Evolutionary conservation across 2,797 vertebrate species (phyloP), one percentile per base, ranked within the genome.

Genomic region (Oreochromis mossambicus): DNA sequence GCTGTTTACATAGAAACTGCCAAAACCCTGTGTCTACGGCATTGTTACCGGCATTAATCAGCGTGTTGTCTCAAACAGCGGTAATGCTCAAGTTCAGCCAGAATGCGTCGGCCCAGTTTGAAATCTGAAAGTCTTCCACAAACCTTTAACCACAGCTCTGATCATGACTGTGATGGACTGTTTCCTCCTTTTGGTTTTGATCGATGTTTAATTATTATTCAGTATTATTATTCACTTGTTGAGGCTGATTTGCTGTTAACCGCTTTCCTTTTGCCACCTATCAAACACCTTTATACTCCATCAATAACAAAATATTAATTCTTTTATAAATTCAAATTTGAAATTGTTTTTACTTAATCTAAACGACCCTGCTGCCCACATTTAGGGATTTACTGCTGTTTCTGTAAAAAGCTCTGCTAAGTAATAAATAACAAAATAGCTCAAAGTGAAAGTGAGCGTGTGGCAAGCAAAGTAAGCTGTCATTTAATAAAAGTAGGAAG

Each of bases 1-100:
- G 14, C 80, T 81, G 87, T 87, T 85, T 50, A 83, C 86, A 88
- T 90, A 87, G 90, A 84, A 87, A 88, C 87, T 79, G 85, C 83
- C 86, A 75, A 68, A 86, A 29, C 87, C 54, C 68, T 54, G 36
- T 41, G 43, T 80, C 38, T 21, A n/a, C 21, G 21, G 48, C 80
- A 79, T 79, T 43, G 29, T 73, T 77, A 75, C 4, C 77, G 11
- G 76, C 86, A 61, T 79, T 70, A 56, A 8, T 84, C 24, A 43
- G 19, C 41, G 5, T 5, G 55, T 48, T 58, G 12, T 34, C 81
- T 48, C 36, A 66, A 56, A 36, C 26, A 3, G 70, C 13, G 41
- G 76, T 56, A 13, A 34, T 0, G 1, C 14, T 24, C 13, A 32
- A 75, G 43, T 5, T 32, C 26, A 75, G 43, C 43, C 70, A 75